A percentile compares a stretch with the other conserved stretches of the same genome.
phyloP scores from a whole-genome alignment of 2,797 vertebrate genomes.

The Natrix natrix region DNA sequence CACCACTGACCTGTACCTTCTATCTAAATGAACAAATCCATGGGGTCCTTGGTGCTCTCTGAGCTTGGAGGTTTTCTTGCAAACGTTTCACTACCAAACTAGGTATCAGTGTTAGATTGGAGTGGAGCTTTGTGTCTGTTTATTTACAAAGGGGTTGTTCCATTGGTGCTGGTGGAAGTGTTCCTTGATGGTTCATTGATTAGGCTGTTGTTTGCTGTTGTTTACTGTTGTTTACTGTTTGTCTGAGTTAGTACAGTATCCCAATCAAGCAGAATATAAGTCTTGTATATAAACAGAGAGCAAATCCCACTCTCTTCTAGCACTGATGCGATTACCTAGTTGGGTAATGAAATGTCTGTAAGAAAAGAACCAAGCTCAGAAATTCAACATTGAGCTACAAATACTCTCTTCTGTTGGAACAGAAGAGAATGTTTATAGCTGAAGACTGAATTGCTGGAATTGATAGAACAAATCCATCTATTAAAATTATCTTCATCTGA shows the following conservation, averaged over 20 bases:
- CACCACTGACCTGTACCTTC: not conserved
- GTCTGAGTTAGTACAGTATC: not conserved
- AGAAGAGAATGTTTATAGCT: too few species aligned
- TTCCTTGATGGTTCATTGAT: not conserved
- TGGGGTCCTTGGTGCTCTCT: not conserved
- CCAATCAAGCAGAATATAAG: not conserved
- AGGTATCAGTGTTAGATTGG: not conserved
- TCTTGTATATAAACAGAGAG: not conserved
- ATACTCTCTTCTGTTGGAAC: too few species aligned
- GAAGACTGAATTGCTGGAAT: not conserved
- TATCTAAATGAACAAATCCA: not conserved
- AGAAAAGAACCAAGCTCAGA: not conserved
- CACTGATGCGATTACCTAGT: not conserved
- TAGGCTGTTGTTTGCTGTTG: not conserved
- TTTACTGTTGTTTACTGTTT: too few species aligned
- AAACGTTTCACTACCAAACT: not conserved
- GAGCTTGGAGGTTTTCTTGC: not conserved
- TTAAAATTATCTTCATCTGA: not conserved
- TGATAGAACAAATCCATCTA: not conserved
- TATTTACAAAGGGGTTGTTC: not conserved
- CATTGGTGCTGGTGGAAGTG: not conserved
- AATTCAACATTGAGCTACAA: too few species aligned
- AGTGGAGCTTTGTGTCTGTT: not conserved
- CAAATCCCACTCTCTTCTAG: not conserved
- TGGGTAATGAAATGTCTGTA: not conserved